Base-by-base conservation (phyloP, 2,888 invertebrate genomes). In the Eilema sororculum region DNA sequence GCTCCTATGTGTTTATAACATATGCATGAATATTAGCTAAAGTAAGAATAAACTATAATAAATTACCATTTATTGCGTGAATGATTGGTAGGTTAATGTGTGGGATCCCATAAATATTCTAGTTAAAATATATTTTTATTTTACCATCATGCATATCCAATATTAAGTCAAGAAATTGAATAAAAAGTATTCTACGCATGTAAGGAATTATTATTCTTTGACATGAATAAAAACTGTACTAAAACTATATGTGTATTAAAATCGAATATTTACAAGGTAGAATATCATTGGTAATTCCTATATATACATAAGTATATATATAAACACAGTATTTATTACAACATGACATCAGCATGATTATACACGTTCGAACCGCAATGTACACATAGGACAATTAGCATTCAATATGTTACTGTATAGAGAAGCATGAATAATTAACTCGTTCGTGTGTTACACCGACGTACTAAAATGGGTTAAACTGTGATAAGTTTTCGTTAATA, bases 21-120 rank as follows among this genome's bases (percentile, higher is more conserved):
- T 78, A 72, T 83, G 83, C 84, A 84, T 84, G 86, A 74, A 68
- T 67, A 71, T 65, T 30, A 73, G 71, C 28, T 63, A 74, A 79
- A 75, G 80, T 75, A 46, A 62, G 69, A 58, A 63, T 52, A 24
- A 28, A 58, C 3, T 46, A 8, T 58, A 64, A 41, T 64, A 3
- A 30, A 62, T 9, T 37, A 5, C 52, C 52, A 52, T 52, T 46
- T 9, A 52, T 52, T n/a, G 9, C 0, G n/a, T 9, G 6, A n/a
- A n/a, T 52, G n/a, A 20, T 52, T 20, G 5, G 5, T n/a, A 20
- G 52, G 52, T n/a, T n/a, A n/a, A 52, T n/a, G 8, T 52, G 0
- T 52, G 52, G 20, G 52, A 52, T 20, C 0, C 46, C 46, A 46
- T 46, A 46, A 46, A 20, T 46, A 46, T 46, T 46, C 1, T 20